Percentiles rank a stretch among this genome's conserved stretches.
These are phyloP conservation scores for Resseliella maxima DNA, from an alignment of 2,888 invertebrate species.

Conservation along the genomic window DNA sequence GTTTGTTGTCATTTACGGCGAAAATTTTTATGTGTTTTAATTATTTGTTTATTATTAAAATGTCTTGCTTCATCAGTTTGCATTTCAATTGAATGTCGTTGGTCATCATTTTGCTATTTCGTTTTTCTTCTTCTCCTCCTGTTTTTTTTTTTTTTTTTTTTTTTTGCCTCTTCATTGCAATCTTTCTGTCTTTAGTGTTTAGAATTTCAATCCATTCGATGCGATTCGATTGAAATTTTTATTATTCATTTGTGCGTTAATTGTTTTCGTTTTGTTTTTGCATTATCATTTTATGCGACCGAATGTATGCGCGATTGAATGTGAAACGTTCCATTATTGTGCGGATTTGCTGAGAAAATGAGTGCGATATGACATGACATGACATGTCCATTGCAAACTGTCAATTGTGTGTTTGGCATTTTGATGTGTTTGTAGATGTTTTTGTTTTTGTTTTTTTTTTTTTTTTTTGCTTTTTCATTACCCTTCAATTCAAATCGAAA, in stretches of 20 bases:
- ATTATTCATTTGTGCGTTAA: neutral
- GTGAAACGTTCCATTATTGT: neutral
- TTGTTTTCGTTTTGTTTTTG: neutral
- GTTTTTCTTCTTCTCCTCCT: neutral
- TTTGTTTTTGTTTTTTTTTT: neutral
- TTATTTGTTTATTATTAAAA: constrained; percentile 53
- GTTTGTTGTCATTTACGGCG: constrained; percentile 30
- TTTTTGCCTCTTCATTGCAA: neutral
- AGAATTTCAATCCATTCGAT: neutral
- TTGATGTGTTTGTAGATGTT: neutral
- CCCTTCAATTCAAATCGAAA: neutral
- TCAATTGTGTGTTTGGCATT: too few relatives aligned
- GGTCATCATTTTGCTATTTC: neutral
- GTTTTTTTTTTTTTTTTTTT: neutral
- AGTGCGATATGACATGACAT: constrained; percentile 5
- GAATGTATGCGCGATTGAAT: neutral
- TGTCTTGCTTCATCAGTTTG: constrained; percentile 42
- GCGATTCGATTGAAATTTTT: neutral
- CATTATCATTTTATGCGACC: neutral
- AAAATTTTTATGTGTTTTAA: constrained; percentile 33
- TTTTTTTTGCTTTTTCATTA: neutral
- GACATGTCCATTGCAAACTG: constrained; percentile 1
- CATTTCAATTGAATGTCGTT: constrained; percentile 19
- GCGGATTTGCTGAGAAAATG: neutral
- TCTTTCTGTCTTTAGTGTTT: neutral